Evolutionary conservation across 2,113 vertebrate genomes (phyloP).

Genomic region (crab-eating macaque (Macaca fascicularis)): DNA sequence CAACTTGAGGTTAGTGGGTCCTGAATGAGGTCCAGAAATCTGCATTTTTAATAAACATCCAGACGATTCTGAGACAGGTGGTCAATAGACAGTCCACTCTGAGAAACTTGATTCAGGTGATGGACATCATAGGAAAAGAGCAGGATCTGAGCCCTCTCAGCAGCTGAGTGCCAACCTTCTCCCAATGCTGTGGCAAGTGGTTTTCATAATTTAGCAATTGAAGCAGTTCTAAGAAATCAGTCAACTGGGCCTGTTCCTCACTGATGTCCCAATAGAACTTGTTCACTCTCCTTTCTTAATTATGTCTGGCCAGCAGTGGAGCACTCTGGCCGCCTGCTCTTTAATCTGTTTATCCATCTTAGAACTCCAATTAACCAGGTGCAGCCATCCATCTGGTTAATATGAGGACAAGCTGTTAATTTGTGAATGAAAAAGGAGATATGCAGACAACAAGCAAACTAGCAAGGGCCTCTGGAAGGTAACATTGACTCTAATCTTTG

Average conservation of each 20-base stretch:
- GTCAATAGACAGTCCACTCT: background rate
- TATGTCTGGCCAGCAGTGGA: conserved; percentile 41
- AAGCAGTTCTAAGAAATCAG: conserved; percentile 46
- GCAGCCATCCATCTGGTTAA: conserved; percentile 48
- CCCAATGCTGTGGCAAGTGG: background rate
- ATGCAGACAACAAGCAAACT: background rate
- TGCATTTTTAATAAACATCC: conserved; percentile 32
- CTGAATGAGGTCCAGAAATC: background rate
- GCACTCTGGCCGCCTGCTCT: background rate
- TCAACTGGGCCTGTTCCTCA: background rate
- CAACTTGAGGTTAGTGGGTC: background rate
- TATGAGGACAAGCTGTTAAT: conserved; percentile 53
- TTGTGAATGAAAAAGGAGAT: conserved; percentile 31
- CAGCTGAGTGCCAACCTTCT: background rate
- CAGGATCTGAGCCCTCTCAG: background rate
- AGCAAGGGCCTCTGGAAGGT: background rate
- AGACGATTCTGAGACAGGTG: conserved; percentile 9
- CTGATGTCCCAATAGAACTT: background rate
- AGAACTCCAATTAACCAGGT: conserved; percentile 55
- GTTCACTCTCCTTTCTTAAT: conserved; percentile 50
- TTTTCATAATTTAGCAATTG: background rate
- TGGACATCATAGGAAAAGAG: background rate
- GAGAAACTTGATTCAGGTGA: background rate
- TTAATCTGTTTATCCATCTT: conserved; percentile 55
- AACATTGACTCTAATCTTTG: background rate